These are phyloP conservation scores for Antheraea mylitta DNA, from an alignment of 1,140 invertebrate genomes.

Conservation along the genomic window DNA sequence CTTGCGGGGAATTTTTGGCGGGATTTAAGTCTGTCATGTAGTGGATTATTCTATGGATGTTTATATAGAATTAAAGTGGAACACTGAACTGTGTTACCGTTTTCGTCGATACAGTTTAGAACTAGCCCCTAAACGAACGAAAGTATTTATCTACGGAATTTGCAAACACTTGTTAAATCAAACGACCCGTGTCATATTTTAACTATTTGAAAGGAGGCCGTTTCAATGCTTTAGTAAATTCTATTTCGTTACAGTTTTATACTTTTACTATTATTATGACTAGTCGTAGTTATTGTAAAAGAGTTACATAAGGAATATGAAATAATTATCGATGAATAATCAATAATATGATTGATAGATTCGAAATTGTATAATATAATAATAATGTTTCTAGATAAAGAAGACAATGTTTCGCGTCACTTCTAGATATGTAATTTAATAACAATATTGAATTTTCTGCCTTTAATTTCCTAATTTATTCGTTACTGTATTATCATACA, in stretches of 20 bases:
- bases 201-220: conserved; percentile 13
- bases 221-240: conserved; percentile 13
- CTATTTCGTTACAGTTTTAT: conserved; percentile 12
- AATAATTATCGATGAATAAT: neutral
- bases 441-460: too few species aligned
- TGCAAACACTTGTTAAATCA: conserved; percentile 20
- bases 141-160: conserved; percentile 27
- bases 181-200: conserved; percentile 11
- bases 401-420: neutral
- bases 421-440: too few species aligned
- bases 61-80: conserved; percentile 5
- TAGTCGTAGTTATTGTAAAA: conserved; percentile 5
- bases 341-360: neutral
- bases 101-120: neutral
- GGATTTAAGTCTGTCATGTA: too few species aligned
- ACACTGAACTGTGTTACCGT: conserved; percentile 9
- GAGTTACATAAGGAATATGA: conserved; percentile 10
- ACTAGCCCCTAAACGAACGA: conserved; percentile 14
- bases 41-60: neutral
- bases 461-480: too few species aligned
- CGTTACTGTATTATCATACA: too few species aligned
- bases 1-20: too few species aligned
- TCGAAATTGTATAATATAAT: neutral
- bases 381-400: neutral
- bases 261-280: conserved; percentile 1